A percentile compares a stretch with the other conserved stretches of the same genome.
Evolutionary conservation across 2,797 vertebrate genomes (phyloP).

Genomic region (Enteromius mattozi): DNA sequence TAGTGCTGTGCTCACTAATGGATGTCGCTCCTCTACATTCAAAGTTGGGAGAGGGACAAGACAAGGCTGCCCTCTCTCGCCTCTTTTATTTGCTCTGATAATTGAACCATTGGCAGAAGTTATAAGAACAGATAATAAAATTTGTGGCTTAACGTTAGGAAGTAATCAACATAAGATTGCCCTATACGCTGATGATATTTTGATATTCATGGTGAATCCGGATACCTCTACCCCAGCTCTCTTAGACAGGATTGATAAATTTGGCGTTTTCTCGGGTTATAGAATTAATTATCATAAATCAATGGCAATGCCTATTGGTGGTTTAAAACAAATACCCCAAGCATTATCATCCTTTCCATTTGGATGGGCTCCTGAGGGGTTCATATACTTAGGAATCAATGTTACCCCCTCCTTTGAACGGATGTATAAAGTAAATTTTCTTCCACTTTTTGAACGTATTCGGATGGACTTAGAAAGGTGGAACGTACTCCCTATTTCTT

Average conservation of each 20-base stretch:
- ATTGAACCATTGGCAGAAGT: slow-evolving; percentile 1
- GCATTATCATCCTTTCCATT: slow-evolving; percentile 7
- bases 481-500: slow-evolving; percentile 6
- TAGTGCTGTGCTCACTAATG: background rate
- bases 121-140: background rate
- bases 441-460: slow-evolving; percentile 25
- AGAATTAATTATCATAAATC: slow-evolving; percentile 39
- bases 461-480: slow-evolving; percentile 2
- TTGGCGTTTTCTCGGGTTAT: slow-evolving; percentile 11
- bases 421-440: slow-evolving; percentile 24
- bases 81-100: background rate
- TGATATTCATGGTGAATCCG: slow-evolving; percentile 23
- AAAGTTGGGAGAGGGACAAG: background rate
- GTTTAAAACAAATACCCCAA: slow-evolving; percentile 27
- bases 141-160: background rate
- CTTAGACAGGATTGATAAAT: background rate
- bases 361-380: background rate
- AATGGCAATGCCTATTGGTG: slow-evolving; percentile 10
- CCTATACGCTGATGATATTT: slow-evolving; percentile 15
- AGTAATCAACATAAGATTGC: slow-evolving; percentile 29
- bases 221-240: background rate
- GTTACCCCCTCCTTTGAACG: background rate
- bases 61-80: background rate
- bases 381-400: slow-evolving; percentile 17
- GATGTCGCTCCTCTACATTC: background rate